phyloP scores from a whole-genome alignment of 2,888 invertebrate species.

The Sinentomon sp. region DNA sequence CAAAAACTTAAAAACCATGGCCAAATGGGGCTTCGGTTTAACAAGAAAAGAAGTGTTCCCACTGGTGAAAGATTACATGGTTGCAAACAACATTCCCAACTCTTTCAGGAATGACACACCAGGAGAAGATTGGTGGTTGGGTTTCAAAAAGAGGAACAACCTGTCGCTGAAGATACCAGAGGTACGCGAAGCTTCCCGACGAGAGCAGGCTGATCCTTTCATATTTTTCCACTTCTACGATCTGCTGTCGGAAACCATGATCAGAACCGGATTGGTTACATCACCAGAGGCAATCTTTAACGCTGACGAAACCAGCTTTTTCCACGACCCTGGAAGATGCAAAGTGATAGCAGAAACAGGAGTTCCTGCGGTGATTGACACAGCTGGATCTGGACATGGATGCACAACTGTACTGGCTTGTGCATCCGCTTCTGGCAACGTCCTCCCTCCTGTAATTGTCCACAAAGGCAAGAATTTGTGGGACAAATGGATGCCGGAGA shows the following conservation, averaged over 20 bases:
- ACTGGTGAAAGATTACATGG: constrained; percentile 6
- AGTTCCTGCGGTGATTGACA: constrained; percentile 13
- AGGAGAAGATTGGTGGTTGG: constrained; percentile 8
- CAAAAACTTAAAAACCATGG: constrained; percentile 5
- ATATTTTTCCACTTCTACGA: constrained; percentile 12
- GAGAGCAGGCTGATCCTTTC: constrained; percentile 11
- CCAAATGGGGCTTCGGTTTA: constrained; percentile 8
- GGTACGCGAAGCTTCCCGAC: constrained; percentile 10
- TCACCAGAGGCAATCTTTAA: constrained; percentile 10
- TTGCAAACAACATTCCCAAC: constrained; percentile 3
- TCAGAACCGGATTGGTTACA: constrained; percentile 2
- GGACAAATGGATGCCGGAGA: no score
- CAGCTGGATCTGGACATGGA: constrained; percentile 12
- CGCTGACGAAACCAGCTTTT: constrained; percentile 14
- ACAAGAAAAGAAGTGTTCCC: constrained; percentile 6
- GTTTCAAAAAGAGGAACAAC: constrained; percentile 7
- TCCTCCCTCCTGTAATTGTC: no score
- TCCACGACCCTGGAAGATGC: constrained; percentile 11
- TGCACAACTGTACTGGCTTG: constrained; percentile 14
- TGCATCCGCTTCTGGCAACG: no score
- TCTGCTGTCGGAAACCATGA: constrained; percentile 8
- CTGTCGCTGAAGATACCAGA: constrained; percentile 11
- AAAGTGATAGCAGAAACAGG: constrained; percentile 12
- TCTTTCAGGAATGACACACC: no score
- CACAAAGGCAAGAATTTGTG: no score